Evolutionary conservation across 2,113 vertebrate genomes (phyloP).

Genomic region (Clinocottus analis): DNA sequence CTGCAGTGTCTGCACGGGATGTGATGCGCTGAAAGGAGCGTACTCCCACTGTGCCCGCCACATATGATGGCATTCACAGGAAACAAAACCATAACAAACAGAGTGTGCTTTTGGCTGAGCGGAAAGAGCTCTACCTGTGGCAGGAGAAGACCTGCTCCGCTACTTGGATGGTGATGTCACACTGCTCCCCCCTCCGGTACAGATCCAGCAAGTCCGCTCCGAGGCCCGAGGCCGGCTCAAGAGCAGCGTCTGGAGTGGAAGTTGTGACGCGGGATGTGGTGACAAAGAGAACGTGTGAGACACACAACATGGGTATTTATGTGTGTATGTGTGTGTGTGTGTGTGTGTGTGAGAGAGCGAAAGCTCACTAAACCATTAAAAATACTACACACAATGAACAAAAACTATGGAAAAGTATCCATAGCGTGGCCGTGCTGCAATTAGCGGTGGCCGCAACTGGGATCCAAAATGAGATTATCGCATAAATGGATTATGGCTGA

Average conservation of each 20-base stretch:
- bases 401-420: background rate
- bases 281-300: slow-evolving; percentile 1
- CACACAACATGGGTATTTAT: background rate
- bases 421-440: background rate
- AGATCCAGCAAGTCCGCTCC: slow-evolving; percentile 89
- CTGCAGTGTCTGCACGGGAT: background rate
- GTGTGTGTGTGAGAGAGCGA: too few species aligned
- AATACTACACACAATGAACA: background rate
- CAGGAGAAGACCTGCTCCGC: slow-evolving; percentile 88
- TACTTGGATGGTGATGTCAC: slow-evolving; percentile 90
- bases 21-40: background rate
- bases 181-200: slow-evolving; percentile 83
- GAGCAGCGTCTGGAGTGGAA: slow-evolving; percentile 46
- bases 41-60: background rate
- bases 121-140: slow-evolving; percentile 86
- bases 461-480: slow-evolving; percentile 57
- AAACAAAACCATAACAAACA: background rate
- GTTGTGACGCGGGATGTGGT: slow-evolving; percentile 11
- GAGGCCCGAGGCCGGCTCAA: slow-evolving; percentile 87
- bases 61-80: background rate
- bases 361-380: background rate
- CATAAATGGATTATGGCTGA: slow-evolving; percentile 67
- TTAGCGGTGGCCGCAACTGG: slow-evolving; percentile 31
- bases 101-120: background rate
- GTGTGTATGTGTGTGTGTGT: too few species aligned